phyloP scores from a whole-genome alignment of 2,888 invertebrate genomes.

The Plemyria rubiginata region DNA sequence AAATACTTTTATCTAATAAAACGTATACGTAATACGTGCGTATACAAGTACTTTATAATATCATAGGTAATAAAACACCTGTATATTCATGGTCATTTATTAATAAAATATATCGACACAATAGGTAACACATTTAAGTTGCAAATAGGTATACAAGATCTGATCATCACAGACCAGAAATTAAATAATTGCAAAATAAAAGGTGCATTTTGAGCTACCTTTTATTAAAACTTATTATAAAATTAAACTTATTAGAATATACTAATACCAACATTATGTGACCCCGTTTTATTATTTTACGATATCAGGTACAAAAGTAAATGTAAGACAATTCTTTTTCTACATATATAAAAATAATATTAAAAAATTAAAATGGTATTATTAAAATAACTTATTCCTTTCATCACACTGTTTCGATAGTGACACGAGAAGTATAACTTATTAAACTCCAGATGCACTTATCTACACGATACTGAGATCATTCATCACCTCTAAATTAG shows the following conservation, averaged over 20 bases:
- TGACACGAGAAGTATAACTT: too few relatives aligned
- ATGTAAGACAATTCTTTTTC: constrained; percentile 3
- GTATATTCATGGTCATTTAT: constrained; percentile 23
- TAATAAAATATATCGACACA: constrained; percentile 5
- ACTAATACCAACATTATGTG: not conserved
- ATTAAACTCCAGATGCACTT: not conserved
- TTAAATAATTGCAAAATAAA: not conserved
- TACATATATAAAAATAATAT: not conserved
- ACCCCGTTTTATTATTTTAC: not conserved
- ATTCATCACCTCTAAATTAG: not conserved
- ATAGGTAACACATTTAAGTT: constrained; percentile 5
- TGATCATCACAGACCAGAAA: not conserved
- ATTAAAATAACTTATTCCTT: not conserved
- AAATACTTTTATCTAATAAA: too few relatives aligned
- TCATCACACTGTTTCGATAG: too few relatives aligned
- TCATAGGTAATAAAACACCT: not conserved
- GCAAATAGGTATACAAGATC: not conserved
- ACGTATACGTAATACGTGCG: too few relatives aligned
- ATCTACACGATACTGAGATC: constrained; percentile 12
- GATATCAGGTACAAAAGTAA: constrained; percentile 30
- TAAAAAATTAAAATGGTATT: constrained; percentile 4
- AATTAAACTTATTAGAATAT: not conserved
- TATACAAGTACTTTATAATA: too few relatives aligned
- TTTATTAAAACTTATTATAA: not conserved
- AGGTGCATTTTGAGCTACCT: constrained; percentile 4